Evolutionary conservation across 2,888 invertebrate genomes (phyloP).

Genomic region (Dermolepida albohirtum): DNA sequence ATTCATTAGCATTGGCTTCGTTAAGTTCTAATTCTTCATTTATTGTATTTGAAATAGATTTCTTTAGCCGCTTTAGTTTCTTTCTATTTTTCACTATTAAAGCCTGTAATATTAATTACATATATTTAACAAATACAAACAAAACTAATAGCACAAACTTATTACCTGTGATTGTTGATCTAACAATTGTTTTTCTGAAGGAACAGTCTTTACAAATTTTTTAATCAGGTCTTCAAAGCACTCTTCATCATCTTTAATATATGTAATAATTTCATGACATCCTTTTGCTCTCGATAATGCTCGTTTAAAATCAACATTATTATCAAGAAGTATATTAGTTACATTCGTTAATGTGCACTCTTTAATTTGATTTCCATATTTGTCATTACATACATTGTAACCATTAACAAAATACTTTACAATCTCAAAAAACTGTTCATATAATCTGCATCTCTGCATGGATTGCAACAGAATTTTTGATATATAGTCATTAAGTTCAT

Average conservation of each 20-base stretch:
- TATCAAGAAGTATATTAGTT: constrained; percentile 13
- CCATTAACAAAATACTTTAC: constrained; percentile 8
- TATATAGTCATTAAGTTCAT: constrained; percentile 4
- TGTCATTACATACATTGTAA: neutral
- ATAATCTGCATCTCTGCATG: constrained; percentile 2
- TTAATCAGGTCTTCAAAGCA: neutral
- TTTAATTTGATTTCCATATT: neutral
- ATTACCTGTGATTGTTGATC: too few relatives aligned
- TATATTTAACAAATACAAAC: neutral
- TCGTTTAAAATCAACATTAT: constrained; percentile 1
- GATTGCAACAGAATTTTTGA: constrained; percentile 2
- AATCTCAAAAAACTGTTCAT: neutral
- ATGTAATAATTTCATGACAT: constrained; percentile 19
- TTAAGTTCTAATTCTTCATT: neutral
- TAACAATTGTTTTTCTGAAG: too few relatives aligned
- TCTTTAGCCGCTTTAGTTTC: too few relatives aligned
- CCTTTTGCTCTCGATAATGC: constrained; percentile 1
- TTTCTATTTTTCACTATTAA: too few relatives aligned
- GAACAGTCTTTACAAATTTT: neutral
- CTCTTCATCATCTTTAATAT: neutral
- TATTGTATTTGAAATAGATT: neutral
- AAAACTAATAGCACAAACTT: too few relatives aligned
- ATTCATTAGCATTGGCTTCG: too few relatives aligned
- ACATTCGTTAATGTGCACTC: neutral
- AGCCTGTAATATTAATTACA: too few relatives aligned